Evolutionary conservation across 2,888 invertebrate species (phyloP).

Genomic region (Eubasilissa splendida): DNA sequence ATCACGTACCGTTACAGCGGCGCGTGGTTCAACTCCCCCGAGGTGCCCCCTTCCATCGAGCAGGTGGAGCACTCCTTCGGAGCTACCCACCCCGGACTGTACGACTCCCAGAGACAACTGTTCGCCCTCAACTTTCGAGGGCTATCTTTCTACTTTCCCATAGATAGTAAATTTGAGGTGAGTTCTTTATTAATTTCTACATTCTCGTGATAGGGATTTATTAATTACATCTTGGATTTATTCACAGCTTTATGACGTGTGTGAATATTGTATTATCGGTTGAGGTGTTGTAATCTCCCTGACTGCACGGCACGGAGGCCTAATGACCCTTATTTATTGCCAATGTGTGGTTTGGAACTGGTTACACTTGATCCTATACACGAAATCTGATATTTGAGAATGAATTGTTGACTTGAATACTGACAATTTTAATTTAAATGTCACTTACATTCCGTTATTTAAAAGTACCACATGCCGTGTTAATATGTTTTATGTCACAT

Average conservation of each 20-base stretch:
- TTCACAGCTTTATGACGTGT: not conserved
- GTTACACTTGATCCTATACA: too few relatives aligned
- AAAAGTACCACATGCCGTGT: too few relatives aligned
- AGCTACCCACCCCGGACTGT: conserved; percentile 98
- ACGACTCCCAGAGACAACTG: conserved; percentile 94
- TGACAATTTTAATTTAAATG: too few relatives aligned
- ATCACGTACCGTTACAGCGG: conserved; percentile 72
- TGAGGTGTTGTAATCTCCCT: not conserved
- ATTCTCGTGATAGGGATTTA: not conserved
- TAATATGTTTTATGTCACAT: too few relatives aligned
- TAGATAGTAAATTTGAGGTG: conserved; percentile 89
- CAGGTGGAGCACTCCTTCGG: conserved; percentile 99
- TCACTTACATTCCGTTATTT: too few relatives aligned
- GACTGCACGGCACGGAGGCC: too few relatives aligned
- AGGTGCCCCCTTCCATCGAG: conserved; percentile 96
- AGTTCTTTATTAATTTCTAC: conserved; percentile 55
- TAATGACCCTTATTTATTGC: too few relatives aligned
- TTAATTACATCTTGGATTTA: not conserved
- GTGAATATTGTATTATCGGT: conserved; percentile 16
- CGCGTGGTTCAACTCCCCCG: conserved; percentile 91
- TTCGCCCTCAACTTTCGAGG: conserved; percentile 98
- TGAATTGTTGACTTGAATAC: too few relatives aligned
- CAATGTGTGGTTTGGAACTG: too few relatives aligned
- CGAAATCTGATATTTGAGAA: too few relatives aligned
- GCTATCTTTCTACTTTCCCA: conserved; percentile 96